Percentiles rank a stretch among this genome's conserved stretches.
phyloP scores from a whole-genome alignment of 2,113 vertebrate species.

The Talpa occidentalis region DNA sequence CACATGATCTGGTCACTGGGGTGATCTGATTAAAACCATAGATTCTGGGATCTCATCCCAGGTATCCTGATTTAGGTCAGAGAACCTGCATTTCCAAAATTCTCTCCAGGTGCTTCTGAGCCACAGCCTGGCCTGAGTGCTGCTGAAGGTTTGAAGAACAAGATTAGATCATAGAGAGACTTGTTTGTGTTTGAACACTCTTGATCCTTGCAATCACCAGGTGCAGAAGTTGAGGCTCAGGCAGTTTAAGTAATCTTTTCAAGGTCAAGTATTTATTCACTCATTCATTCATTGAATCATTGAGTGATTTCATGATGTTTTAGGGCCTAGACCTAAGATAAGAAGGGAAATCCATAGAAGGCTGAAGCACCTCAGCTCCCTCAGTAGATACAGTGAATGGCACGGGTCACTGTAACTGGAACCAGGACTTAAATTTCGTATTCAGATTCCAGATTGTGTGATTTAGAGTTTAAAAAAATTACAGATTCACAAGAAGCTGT shows the following conservation, averaged over 20 bases:
- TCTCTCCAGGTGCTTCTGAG: neutral
- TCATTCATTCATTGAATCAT: neutral
- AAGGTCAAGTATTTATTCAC: neutral
- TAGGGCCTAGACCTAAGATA: neutral
- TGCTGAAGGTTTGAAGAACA: neutral
- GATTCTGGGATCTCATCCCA: neutral
- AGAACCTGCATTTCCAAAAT: neutral
- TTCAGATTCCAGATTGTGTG: neutral
- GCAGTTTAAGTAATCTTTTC: neutral
- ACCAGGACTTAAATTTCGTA: neutral
- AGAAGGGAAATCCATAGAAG: neutral
- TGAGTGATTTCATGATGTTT: neutral
- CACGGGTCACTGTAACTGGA: neutral
- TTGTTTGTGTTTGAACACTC: neutral
- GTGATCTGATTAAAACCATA: neutral
- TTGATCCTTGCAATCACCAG: neutral
- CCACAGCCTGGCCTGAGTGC: neutral
- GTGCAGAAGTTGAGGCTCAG: neutral
- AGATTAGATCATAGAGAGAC: neutral
- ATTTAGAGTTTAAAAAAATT: conserved; percentile 21
- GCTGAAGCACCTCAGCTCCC: neutral
- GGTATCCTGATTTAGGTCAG: neutral
- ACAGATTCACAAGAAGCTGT: neutral
- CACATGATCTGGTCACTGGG: neutral
- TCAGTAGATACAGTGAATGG: neutral